phyloP scores from a whole-genome alignment of 2,797 vertebrate genomes.

The Molossus alvarezi region DNA sequence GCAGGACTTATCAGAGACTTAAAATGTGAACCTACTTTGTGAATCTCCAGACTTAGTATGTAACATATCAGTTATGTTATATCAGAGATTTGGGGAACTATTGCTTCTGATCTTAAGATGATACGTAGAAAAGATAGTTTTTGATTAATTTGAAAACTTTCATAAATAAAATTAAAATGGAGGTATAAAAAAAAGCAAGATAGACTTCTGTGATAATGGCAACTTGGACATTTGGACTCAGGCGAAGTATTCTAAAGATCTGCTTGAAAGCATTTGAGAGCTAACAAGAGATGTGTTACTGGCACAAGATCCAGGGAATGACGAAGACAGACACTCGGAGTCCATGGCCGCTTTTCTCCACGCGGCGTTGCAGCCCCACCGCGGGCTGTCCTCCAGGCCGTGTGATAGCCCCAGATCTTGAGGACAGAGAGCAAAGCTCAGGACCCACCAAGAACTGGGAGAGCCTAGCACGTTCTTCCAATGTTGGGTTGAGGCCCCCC shows the following conservation, averaged over 20 bases:
- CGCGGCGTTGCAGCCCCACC: no score
- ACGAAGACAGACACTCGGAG: not conserved
- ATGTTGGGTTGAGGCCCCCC: not conserved
- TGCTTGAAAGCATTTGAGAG: not conserved
- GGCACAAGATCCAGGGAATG: not conserved
- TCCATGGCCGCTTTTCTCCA: not conserved
- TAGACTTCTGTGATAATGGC: not conserved
- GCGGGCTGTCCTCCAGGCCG: not conserved
- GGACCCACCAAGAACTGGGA: not conserved
- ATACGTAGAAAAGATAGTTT: not conserved
- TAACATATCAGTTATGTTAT: not conserved
- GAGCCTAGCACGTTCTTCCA: not conserved
- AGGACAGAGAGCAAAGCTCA: not conserved
- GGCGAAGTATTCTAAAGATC: not conserved
- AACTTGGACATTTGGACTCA: not conserved
- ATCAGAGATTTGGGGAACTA: not conserved
- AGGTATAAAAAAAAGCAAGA: not conserved
- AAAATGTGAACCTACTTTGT: not conserved
- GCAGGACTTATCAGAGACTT: not conserved
- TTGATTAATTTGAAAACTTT: not conserved
- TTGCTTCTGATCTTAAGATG: not conserved
- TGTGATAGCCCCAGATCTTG: not conserved
- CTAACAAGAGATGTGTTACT: not conserved
- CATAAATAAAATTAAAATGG: not conserved
- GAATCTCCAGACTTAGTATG: not conserved